Evolutionary conservation across 2,888 invertebrate species (phyloP), one percentile per base, ranked within the genome.

Genomic region (Acleris laterana): DNA sequence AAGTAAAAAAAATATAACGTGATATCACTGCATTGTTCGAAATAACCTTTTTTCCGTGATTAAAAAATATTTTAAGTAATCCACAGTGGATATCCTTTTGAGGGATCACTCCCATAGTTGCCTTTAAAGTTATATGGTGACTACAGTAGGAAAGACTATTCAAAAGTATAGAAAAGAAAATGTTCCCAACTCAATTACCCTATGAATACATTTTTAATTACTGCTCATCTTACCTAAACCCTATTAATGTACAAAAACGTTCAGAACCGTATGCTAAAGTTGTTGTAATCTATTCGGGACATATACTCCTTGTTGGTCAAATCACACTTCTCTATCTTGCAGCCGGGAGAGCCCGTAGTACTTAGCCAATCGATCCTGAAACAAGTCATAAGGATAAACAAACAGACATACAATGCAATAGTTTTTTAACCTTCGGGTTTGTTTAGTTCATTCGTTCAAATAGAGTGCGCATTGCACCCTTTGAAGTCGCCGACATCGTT

Each of bases 231-330:
- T 3, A 53, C 13, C 25, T 11, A 1, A 48, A 32, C 16, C n/a
- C 32, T 44, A n/a, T 32, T 16, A 4, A 6, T 1, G 11, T 49
- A 22, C 53, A 46, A 44, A 52, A 67, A n/a, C n/a, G 32, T 68
- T 93, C 93, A 98, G 91, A 98, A 98, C 77, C 97, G 94, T 91
- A 98, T 96, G 73, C 95, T 95, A 84, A 97, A 98, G 77, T 95
- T 96, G 76, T 95, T 95, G 84, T 96, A 94, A 63, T 94, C 94
- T 52, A 93, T 81, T 70, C 93, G 89, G 2, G 95, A 94, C 55
- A 97, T 91, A 78, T 95, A 96, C 81, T 96, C 96, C 95, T 96
- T 96, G 85, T 97, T 97, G 68, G 94, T 94, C 57, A 98, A 93
- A 74, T 97, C 97, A 75, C 97, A 96, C 72, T 94, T 95, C 75